Evolutionary conservation across 2,888 invertebrate species (phyloP).

Genomic region (Hirtodrosophila duncani): DNA sequence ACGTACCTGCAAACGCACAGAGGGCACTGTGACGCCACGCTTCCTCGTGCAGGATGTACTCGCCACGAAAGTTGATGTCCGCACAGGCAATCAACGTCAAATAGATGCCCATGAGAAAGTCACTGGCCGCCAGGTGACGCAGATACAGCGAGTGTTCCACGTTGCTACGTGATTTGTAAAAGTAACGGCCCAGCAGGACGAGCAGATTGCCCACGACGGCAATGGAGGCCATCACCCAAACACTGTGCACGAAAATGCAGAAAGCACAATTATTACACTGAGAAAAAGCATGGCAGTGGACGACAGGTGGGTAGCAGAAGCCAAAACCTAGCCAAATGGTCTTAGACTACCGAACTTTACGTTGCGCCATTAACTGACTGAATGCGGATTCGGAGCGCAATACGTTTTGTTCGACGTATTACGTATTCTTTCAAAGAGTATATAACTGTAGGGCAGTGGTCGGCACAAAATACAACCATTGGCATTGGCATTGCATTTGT

Average conservation of each 20-base stretch:
- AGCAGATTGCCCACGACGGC: conserved; percentile 81
- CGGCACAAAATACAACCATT: no score
- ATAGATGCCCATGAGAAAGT: conserved; percentile 83
- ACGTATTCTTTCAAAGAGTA: no score
- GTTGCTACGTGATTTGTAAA: conserved; percentile 80
- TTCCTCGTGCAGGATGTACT: conserved; percentile 81
- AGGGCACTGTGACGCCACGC: conserved; percentile 81
- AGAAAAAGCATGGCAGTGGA: no score
- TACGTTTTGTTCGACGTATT: no score
- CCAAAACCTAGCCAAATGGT: no score
- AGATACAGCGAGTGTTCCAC: conserved; percentile 82
- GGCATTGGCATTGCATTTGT: no score
- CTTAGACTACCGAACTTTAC: no score
- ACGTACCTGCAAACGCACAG: conserved; percentile 81
- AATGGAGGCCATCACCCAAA: conserved; percentile 82
- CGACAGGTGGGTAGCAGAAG: no score
- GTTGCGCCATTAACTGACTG: no score
- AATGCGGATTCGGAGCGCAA: no score
- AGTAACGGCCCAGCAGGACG: conserved; percentile 80
- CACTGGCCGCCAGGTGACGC: conserved; percentile 82
- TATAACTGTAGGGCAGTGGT: no score
- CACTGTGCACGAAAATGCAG: conserved; percentile 74
- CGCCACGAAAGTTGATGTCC: conserved; percentile 80
- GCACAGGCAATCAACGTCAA: conserved; percentile 81
- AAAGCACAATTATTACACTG: conserved; percentile 9